phyloP scores from a whole-genome alignment of 2,113 vertebrate genomes.

The Chamaea fasciata region DNA sequence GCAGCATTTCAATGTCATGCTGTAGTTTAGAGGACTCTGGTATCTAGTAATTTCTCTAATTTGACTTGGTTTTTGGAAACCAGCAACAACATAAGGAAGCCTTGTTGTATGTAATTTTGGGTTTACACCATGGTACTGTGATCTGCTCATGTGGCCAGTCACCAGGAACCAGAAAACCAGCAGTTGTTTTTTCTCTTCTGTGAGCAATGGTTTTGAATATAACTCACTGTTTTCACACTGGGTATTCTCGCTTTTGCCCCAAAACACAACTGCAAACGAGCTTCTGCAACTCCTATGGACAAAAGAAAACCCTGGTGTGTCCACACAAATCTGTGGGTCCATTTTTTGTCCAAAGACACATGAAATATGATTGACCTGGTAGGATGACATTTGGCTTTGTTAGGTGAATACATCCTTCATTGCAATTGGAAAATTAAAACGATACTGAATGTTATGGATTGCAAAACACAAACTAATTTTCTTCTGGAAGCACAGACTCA shows the following conservation, averaged over 20 bases:
- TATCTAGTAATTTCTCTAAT: not conserved
- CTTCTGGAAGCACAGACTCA: not conserved
- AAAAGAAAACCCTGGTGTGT: conserved; percentile 15
- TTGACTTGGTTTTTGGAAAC: not conserved
- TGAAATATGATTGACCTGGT: not conserved
- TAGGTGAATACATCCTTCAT: not conserved
- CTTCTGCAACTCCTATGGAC: conserved; percentile 35
- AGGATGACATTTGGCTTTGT: not conserved
- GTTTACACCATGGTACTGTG: not conserved
- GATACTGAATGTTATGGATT: not conserved
- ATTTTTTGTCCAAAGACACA: not conserved
- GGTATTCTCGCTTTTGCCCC: conserved; percentile 1
- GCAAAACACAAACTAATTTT: not conserved
- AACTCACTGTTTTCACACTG: conserved; percentile 52
- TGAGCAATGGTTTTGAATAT: conserved; percentile 60
- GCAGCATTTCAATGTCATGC: not conserved
- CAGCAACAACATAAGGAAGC: not conserved
- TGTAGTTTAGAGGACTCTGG: not conserved
- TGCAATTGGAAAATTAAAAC: not conserved
- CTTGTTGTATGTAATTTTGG: conserved; percentile 19
- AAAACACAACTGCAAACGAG: conserved; percentile 41
- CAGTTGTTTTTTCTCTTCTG: conserved; percentile 69
- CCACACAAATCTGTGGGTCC: not conserved
- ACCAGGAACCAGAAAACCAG: conserved; percentile 44
- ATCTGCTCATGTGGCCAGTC: conserved; percentile 9